Conservation (phyloP, 2,888 invertebrate genomes). For the Chloromyia formosa region DNA sequence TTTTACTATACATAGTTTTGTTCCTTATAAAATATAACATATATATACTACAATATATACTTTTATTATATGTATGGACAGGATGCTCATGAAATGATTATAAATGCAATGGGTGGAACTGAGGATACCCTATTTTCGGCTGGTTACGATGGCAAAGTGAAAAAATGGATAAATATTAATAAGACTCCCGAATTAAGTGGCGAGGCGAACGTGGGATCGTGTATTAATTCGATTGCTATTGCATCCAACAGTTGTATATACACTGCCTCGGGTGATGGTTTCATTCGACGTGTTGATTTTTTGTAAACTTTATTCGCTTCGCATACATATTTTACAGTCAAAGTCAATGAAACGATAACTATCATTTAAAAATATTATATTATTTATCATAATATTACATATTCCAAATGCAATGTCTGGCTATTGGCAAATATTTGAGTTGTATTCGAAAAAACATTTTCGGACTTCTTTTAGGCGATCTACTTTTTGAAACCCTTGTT, state of each 20-base stretch:
- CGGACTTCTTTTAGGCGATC: too few relatives aligned
- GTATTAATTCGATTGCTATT: constrained; percentile 59
- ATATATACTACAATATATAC: too few relatives aligned
- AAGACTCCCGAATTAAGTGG: constrained; percentile 56
- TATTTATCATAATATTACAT: too few relatives aligned
- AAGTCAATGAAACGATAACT: too few relatives aligned
- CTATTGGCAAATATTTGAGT: too few relatives aligned
- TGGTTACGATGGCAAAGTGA: constrained; percentile 62
- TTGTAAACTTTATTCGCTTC: background rate
- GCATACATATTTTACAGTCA: too few relatives aligned
- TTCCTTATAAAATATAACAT: too few relatives aligned
- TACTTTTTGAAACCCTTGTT: too few relatives aligned
- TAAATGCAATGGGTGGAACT: constrained; percentile 59
- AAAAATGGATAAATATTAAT: constrained; percentile 59
- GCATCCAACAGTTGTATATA: constrained; percentile 55
- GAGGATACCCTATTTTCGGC: constrained; percentile 58
- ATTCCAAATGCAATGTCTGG: too few relatives aligned
- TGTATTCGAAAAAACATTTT: too few relatives aligned
- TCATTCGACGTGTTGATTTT: constrained; percentile 57
- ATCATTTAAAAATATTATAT: too few relatives aligned
- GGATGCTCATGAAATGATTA: constrained; percentile 63
- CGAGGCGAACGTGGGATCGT: constrained; percentile 58
- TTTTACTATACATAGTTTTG: too few relatives aligned
- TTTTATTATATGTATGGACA: constrained; percentile 46
- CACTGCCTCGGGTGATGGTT: constrained; percentile 59